Conservation (phyloP, 1,140 invertebrate genomes). For the Tribolium castaneum region DNA sequence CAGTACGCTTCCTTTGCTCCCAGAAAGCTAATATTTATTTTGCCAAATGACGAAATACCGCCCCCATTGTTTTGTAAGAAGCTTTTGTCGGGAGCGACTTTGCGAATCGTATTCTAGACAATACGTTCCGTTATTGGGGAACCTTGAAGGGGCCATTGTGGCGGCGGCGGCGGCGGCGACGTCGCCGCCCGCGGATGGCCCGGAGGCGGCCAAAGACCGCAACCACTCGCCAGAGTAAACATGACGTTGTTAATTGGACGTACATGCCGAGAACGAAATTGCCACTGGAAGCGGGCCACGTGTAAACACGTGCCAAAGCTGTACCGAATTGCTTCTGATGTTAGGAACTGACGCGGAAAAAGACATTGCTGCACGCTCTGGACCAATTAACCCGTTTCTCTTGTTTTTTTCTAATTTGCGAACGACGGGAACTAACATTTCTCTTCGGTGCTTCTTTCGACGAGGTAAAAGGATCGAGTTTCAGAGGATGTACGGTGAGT, state of each 20-base stretch:
- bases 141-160: not conserved
- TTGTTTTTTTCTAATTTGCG: constrained; percentile 16
- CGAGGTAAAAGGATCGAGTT: not conserved
- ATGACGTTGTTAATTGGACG: constrained; percentile 15
- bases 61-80: constrained; percentile 31
- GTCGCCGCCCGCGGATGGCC: not conserved
- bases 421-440: not conserved
- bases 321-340: constrained; percentile 11
- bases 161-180: constrained; percentile 11
- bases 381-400: not conserved
- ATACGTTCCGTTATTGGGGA: constrained; percentile 4
- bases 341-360: constrained; percentile 15
- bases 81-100: constrained; percentile 16
- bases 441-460: not conserved
- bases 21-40: constrained; percentile 41
- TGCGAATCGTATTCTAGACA: constrained; percentile 4
- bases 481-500: not conserved
- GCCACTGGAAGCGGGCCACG: constrained; percentile 17
- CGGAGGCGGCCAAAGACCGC: constrained; percentile 14
- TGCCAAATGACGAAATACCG: constrained; percentile 33
- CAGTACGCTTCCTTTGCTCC: constrained; percentile 37
- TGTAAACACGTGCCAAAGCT: constrained; percentile 27
- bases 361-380: constrained; percentile 8
- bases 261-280: not conserved
- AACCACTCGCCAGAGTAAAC: constrained; percentile 22